Conservation (phyloP, 2,888 invertebrate genomes). For the Drosophila emarginata region DNA sequence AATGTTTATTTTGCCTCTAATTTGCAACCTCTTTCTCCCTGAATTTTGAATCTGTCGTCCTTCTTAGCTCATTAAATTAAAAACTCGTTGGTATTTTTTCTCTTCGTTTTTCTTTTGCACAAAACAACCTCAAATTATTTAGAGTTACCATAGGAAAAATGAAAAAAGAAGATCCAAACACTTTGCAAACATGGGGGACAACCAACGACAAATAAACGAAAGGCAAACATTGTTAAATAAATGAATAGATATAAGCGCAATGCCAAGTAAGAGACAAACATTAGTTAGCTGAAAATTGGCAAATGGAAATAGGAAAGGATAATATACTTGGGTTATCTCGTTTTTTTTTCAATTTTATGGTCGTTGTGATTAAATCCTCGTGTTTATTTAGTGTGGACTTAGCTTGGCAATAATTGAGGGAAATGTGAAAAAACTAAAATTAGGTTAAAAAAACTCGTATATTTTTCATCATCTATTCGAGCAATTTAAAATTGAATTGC, state of each 20-base stretch:
- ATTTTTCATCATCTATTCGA: too few species aligned
- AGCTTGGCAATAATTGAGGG: constrained; percentile 24
- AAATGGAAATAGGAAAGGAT: constrained; percentile 28
- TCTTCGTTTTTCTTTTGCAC: constrained; percentile 23
- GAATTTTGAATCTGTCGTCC: neutral
- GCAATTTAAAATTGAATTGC: neutral
- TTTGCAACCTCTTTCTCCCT: constrained; percentile 24
- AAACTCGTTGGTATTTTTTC: neutral
- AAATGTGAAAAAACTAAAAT: constrained; percentile 20
- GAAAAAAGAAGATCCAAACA: constrained; percentile 20
- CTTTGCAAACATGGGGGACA: constrained; percentile 19
- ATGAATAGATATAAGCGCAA: constrained; percentile 31
- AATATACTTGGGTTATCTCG: constrained; percentile 9
- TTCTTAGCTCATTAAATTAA: constrained; percentile 44
- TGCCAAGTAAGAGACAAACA: constrained; percentile 46
- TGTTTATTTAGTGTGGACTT: constrained; percentile 38
- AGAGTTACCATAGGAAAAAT: constrained; percentile 37
- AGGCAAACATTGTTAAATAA: constrained; percentile 32
- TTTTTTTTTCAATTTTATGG: constrained; percentile 34
- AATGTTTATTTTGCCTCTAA: constrained; percentile 26
- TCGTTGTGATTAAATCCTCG: constrained; percentile 56
- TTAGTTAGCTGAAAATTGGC: constrained; percentile 56
- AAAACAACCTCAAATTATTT: constrained; percentile 63
- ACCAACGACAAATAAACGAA: constrained; percentile 23
- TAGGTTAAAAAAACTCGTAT: neutral